Evolutionary conservation across 2,113 vertebrate genomes (phyloP).

Genomic region (Clarias gariepinus): DNA sequence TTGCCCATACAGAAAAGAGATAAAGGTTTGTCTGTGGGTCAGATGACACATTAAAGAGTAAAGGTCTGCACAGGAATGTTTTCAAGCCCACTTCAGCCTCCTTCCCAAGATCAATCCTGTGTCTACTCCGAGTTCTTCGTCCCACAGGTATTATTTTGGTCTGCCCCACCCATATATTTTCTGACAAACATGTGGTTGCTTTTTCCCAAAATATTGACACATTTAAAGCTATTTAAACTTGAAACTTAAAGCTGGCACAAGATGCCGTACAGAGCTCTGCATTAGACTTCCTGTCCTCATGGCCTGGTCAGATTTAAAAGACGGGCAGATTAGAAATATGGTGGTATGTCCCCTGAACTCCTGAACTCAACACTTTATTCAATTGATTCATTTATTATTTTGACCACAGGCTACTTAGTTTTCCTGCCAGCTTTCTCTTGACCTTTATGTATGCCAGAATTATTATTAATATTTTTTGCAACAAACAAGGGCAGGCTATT

Average conservation of each 20-base stretch:
- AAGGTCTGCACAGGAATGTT: neutral
- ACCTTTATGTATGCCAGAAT: neutral
- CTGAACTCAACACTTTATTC: constrained; percentile 16
- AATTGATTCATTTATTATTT: neutral
- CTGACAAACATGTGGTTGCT: neutral
- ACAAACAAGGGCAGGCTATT: neutral
- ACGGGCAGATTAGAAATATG: neutral
- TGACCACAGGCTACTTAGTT: neutral
- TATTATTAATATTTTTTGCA: neutral
- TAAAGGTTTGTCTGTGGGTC: neutral
- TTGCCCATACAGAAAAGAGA: neutral
- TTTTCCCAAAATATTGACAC: neutral
- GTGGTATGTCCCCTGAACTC: neutral
- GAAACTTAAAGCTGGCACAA: neutral
- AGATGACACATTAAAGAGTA: neutral
- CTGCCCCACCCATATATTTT: neutral
- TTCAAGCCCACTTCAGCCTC: neutral
- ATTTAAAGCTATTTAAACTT: neutral
- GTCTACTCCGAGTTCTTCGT: neutral
- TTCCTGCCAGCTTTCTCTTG: neutral
- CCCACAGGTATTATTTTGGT: neutral
- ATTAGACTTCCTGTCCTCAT: neutral
- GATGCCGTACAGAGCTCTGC: neutral
- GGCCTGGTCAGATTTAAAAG: neutral
- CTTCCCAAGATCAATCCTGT: neutral